Evolutionary conservation across 2,797 vertebrate genomes (phyloP).

Genomic region (Pyrocephalus nanus): DNA sequence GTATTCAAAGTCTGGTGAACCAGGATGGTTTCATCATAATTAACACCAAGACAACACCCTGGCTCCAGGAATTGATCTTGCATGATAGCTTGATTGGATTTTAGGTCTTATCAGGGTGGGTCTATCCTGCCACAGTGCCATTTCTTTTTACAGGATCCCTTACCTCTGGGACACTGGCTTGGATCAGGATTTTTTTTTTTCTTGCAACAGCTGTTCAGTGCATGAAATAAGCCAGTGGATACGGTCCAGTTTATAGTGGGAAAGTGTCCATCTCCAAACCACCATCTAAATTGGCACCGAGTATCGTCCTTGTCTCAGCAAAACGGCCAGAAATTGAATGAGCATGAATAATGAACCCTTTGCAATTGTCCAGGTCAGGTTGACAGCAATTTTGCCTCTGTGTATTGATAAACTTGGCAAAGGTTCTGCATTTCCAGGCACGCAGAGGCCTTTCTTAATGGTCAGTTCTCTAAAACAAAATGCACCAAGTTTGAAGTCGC

Average conservation of each 20-base stretch:
- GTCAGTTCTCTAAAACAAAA: conserved; percentile 26
- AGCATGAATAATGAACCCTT: conserved; percentile 62
- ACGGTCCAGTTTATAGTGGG: conserved; percentile 62
- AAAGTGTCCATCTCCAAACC: conserved; percentile 57
- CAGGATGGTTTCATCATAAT: too few species aligned
- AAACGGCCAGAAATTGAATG: conserved; percentile 53
- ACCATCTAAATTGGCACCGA: conserved; percentile 49
- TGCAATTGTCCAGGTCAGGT: conserved; percentile 59
- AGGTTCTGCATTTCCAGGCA: conserved; percentile 19
- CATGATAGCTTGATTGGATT: too few species aligned
- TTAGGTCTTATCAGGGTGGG: too few species aligned
- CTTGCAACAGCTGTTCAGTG: conserved; percentile 44
- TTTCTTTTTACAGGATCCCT: conserved; percentile 42
- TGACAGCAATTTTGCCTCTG: conserved; percentile 48
- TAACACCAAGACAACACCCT: too few species aligned
- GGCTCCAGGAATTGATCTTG: too few species aligned
- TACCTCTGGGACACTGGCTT: conserved; percentile 44
- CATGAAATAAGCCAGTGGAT: conserved; percentile 57
- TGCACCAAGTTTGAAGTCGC: background rate
- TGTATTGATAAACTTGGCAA: conserved; percentile 57
- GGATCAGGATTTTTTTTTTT: background rate
- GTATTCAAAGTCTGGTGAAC: too few species aligned
- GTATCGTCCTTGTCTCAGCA: conserved; percentile 49
- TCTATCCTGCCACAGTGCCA: background rate
- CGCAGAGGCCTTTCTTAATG: conserved; percentile 19